These are phyloP conservation scores for Hypsibius dujardini DNA, from an alignment of 1,140 invertebrate species.

Conservation along the genomic window DNA sequence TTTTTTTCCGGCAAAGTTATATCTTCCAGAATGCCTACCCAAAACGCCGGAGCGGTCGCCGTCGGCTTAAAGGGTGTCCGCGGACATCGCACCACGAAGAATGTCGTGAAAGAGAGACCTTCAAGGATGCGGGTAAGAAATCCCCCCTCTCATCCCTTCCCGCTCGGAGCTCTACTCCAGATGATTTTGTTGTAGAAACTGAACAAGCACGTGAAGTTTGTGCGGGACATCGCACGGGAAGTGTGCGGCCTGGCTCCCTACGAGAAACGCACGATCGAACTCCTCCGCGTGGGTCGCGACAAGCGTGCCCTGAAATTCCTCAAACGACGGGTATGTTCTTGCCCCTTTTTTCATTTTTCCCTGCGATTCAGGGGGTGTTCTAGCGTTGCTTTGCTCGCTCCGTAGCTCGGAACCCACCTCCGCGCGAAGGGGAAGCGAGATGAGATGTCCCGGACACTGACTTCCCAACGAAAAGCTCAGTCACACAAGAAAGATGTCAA, in stretches of 20 bases:
- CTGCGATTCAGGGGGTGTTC: background rate
- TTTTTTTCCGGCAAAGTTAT: too few relatives aligned
- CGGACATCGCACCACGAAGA: too few relatives aligned
- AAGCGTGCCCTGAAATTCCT: slow-evolving; percentile 96
- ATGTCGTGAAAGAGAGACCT: too few relatives aligned
- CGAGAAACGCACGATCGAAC: slow-evolving; percentile 95
- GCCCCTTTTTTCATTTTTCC: slow-evolving; percentile 16
- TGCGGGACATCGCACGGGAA: slow-evolving; percentile 83
- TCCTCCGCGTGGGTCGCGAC: slow-evolving; percentile 65
- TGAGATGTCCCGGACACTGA: slow-evolving; percentile 76
- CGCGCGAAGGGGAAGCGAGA: slow-evolving; percentile 96
- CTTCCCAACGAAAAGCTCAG: slow-evolving; percentile 72
- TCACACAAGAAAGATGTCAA: too few relatives aligned
- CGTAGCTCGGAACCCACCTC: slow-evolving; percentile 71
- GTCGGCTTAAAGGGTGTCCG: too few relatives aligned
- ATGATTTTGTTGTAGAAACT: slow-evolving; percentile 48
- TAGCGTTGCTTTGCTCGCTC: slow-evolving; percentile 27
- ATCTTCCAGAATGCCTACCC: too few relatives aligned
- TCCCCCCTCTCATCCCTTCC: too few relatives aligned
- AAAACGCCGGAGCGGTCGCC: too few relatives aligned
- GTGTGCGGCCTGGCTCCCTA: slow-evolving; percentile 95
- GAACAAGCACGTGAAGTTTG: slow-evolving; percentile 88
- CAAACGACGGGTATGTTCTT: slow-evolving; percentile 62
- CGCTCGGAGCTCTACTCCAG: too few relatives aligned
- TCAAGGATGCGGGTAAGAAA: too few relatives aligned